Conservation (phyloP, 2,113 vertebrate genomes). For the Equus przewalskii region DNA sequence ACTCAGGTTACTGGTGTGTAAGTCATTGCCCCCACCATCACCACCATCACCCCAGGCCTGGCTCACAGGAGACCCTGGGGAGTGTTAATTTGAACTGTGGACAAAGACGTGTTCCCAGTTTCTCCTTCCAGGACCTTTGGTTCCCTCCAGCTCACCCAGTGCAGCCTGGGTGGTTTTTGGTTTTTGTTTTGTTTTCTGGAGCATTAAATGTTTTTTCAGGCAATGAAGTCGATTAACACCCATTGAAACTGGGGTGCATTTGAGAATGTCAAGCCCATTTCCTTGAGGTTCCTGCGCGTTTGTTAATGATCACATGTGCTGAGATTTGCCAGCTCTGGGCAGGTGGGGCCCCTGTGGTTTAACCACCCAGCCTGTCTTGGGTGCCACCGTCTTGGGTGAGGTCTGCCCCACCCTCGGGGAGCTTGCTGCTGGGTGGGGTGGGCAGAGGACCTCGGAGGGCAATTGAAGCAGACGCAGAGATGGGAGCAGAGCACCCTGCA, state of each 20-base stretch:
- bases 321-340: conserved; percentile 80
- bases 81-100: background rate
- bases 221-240: conserved; percentile 89
- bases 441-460: fast-evolving
- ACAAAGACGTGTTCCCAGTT: fast-evolving
- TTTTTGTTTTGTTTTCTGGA: conserved; percentile 82
- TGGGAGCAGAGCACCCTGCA: background rate
- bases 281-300: conserved; percentile 80
- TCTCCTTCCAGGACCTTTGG: background rate
- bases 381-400: background rate
- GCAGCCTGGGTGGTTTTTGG: conserved; percentile 58
- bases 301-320: conserved; percentile 79
- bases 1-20: fast-evolving
- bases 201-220: conserved; percentile 85
- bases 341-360: background rate
- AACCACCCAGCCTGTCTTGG: background rate
- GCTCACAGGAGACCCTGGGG: background rate
- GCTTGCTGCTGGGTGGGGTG: fast-evolving
- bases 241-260: conserved; percentile 88
- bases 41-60: fast-evolving
- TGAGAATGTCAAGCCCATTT: conserved; percentile 88
- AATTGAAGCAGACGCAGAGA: fast-evolving
- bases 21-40: background rate
- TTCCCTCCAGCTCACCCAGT: background rate
- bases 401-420: background rate